A percentile compares a stretch with the other conserved stretches of the same genome.
Evolutionary conservation across 2,113 vertebrate genomes (phyloP).

Genomic region (Prietella phreatophila): DNA sequence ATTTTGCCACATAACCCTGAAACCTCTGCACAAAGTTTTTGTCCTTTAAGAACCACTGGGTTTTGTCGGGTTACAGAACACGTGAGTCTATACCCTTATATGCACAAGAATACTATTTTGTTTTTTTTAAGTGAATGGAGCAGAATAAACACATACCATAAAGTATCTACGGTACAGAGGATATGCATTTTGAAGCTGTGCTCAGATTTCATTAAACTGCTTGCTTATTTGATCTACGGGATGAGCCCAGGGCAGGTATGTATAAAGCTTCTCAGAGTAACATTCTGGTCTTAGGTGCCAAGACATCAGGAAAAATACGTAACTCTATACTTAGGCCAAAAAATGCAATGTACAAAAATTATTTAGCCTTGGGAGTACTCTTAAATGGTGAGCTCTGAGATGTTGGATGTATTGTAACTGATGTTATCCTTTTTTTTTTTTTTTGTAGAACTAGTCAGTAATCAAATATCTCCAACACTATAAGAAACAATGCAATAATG

Average conservation of each 20-base stretch:
- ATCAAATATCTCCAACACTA: not conserved
- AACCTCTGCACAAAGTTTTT: conserved; percentile 72
- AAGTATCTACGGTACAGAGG: conserved; percentile 58
- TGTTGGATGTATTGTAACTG: not conserved
- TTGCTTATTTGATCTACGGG: conserved; percentile 65
- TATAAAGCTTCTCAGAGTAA: conserved; percentile 1
- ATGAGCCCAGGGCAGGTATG: conserved; percentile 39
- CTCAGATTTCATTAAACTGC: conserved; percentile 62
- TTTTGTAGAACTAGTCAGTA: not conserved
- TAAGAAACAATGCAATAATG: conserved; percentile 1
- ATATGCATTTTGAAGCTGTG: conserved; percentile 59
- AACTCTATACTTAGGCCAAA: not conserved
- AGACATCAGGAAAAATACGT: not conserved
- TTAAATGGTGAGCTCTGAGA: not conserved
- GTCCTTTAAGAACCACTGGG: conserved; percentile 65
- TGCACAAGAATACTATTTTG: conserved; percentile 71
- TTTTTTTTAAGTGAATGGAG: conserved; percentile 68
- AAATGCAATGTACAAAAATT: not conserved
- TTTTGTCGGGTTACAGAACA: conserved; percentile 68
- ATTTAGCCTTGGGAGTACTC: not conserved
- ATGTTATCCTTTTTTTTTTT: not conserved
- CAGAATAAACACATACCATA: conserved; percentile 73
- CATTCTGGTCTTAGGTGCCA: not conserved
- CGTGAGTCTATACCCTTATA: conserved; percentile 63
- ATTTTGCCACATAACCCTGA: conserved; percentile 71